Conservation (phyloP, 1,140 invertebrate species). For the Bombus fervidus region DNA sequence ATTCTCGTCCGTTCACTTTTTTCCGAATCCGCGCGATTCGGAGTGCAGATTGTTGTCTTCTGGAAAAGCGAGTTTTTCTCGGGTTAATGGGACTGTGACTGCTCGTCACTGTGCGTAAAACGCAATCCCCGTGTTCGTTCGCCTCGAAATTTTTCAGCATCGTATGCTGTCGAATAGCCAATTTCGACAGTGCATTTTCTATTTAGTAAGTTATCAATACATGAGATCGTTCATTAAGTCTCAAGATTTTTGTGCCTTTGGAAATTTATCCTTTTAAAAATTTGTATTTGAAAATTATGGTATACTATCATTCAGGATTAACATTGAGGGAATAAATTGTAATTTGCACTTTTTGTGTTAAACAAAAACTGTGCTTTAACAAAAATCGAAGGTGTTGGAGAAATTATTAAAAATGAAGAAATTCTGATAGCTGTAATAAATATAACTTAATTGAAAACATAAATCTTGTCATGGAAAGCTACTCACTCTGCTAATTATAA, state of each 20-base stretch:
- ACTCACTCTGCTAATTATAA: background rate
- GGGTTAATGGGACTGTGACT: slow-evolving; percentile 50
- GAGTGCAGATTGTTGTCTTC: slow-evolving; percentile 75
- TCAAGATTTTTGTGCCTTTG: slow-evolving; percentile 14
- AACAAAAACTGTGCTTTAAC: background rate
- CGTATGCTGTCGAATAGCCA: background rate
- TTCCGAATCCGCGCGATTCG: slow-evolving; percentile 72
- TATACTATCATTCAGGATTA: background rate
- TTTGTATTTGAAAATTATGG: background rate
- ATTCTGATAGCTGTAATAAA: background rate
- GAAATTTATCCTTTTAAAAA: background rate
- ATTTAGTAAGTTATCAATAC: background rate
- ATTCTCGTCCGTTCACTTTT: slow-evolving; percentile 69
- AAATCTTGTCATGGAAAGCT: background rate
- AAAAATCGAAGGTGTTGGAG: background rate
- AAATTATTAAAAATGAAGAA: background rate
- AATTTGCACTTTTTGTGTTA: background rate
- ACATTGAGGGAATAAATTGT: background rate
- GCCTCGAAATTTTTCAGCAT: background rate
- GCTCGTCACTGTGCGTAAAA: background rate
- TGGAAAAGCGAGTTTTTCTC: slow-evolving; percentile 74
- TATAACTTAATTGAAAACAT: background rate
- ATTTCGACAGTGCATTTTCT: background rate
- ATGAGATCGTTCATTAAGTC: background rate
- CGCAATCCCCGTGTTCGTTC: slow-evolving; percentile 9